phyloP scores from a whole-genome alignment of 2,797 vertebrate genomes.

The Petrocephalus schoutedeni region DNA sequence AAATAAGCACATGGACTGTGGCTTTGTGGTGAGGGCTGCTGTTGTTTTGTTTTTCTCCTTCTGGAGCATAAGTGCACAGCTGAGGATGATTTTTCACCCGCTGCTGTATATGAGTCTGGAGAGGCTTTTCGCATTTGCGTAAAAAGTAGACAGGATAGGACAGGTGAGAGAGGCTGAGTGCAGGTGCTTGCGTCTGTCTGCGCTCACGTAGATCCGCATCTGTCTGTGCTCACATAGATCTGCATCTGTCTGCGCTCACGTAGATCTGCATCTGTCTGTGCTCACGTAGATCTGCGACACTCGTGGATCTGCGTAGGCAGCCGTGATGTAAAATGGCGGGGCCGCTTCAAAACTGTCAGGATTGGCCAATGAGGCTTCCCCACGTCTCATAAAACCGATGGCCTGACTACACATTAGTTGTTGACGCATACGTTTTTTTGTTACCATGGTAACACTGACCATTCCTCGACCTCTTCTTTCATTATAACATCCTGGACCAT shows the following conservation, averaged over 20 bases:
- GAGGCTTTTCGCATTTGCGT: background rate
- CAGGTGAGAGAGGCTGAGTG: background rate
- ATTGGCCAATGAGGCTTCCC: background rate
- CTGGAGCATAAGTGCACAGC: background rate
- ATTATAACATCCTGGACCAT: background rate
- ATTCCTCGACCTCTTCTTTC: background rate
- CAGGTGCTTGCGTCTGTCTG: background rate
- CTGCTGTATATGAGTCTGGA: background rate
- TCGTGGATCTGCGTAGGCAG: background rate
- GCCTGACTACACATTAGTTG: background rate
- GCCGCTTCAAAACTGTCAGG: background rate
- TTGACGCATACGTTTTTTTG: background rate
- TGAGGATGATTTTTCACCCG: background rate
- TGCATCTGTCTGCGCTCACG: background rate
- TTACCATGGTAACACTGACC: background rate
- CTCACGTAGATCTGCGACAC: background rate
- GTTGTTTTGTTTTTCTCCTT: background rate
- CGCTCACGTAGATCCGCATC: background rate
- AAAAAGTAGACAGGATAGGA: background rate
- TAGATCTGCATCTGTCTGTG: background rate
- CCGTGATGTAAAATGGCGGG: background rate
- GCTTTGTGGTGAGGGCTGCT: background rate
- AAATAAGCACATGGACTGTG: slow-evolving; percentile 27
- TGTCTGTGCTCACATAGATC: background rate
- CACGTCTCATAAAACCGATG: background rate